A percentile compares a stretch with the other conserved stretches of the same genome.
Conservation (phyloP, 2,888 invertebrate genomes). For the Reticulitermes lucifugus region DNA sequence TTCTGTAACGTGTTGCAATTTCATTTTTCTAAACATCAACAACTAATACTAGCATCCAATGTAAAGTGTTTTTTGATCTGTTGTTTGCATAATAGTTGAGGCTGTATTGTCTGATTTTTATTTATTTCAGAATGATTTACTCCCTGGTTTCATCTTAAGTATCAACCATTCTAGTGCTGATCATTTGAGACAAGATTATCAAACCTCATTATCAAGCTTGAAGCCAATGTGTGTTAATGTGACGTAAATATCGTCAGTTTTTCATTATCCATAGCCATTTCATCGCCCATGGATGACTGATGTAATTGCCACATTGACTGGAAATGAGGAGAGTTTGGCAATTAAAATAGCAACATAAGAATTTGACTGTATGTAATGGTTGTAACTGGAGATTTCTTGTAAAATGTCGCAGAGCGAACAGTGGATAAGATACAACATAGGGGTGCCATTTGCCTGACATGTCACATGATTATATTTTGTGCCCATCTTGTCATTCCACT, state of each 20-base stretch:
- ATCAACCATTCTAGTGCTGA: not conserved
- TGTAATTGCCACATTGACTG: not conserved
- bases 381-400: not conserved
- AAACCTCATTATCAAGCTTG: not conserved
- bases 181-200: not conserved
- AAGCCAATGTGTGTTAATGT: not conserved
- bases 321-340: not conserved
- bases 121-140: slow-evolving; percentile 23
- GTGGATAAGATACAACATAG: not conserved
- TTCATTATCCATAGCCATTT: not conserved
- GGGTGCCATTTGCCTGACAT: not conserved
- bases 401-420: not conserved
- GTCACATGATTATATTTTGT: no score
- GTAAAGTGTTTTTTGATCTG: no score
- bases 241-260: not conserved
- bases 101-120: not conserved
- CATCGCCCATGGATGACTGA: not conserved
- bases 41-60: no score
- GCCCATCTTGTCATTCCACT: no score
- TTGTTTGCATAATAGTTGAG: no score
- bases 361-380: not conserved
- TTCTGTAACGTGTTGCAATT: not conserved
- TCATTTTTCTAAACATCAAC: no score
- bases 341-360: not conserved
- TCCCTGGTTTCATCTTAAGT: slow-evolving; percentile 16